phyloP scores from a whole-genome alignment of 2,797 vertebrate genomes.

The Apodemus agrarius region DNA sequence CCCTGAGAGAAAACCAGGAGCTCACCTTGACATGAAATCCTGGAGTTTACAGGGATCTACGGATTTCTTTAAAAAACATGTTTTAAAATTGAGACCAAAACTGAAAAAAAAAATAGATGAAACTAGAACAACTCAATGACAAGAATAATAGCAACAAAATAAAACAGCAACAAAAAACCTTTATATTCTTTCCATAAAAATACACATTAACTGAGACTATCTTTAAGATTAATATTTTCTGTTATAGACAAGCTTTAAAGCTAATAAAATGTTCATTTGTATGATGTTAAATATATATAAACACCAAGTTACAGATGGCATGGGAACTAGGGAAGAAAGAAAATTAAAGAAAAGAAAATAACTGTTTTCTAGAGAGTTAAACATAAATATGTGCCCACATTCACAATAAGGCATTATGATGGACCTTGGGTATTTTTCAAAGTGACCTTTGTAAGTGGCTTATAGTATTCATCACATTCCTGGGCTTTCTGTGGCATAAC shows the following conservation, averaged over 20 bases:
- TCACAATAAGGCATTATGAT: not conserved
- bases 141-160: slow-evolving; percentile 62
- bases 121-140: slow-evolving; percentile 75
- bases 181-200: slow-evolving; percentile 71
- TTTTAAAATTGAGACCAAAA: slow-evolving; percentile 29
- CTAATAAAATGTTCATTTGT: slow-evolving; percentile 83
- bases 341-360: slow-evolving; percentile 62
- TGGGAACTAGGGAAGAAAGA: slow-evolving; percentile 67
- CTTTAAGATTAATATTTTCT: slow-evolving; percentile 77
- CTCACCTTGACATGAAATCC: slow-evolving; percentile 34
- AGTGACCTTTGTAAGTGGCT: slow-evolving; percentile 64
- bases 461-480: slow-evolving; percentile 24
- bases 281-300: slow-evolving; percentile 63
- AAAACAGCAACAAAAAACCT: slow-evolving; percentile 11
- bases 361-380: slow-evolving; percentile 34
- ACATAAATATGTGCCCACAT: not conserved
- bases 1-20: not conserved
- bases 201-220: slow-evolving; percentile 74
- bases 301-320: slow-evolving; percentile 34
- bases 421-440: not conserved
- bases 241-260: slow-evolving; percentile 76
- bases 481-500: not conserved
- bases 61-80: not conserved
- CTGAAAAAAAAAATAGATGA: slow-evolving; percentile 74
- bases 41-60: slow-evolving; percentile 56